phyloP scores from a whole-genome alignment of 2,888 invertebrate genomes.

The Villa cingulata region DNA sequence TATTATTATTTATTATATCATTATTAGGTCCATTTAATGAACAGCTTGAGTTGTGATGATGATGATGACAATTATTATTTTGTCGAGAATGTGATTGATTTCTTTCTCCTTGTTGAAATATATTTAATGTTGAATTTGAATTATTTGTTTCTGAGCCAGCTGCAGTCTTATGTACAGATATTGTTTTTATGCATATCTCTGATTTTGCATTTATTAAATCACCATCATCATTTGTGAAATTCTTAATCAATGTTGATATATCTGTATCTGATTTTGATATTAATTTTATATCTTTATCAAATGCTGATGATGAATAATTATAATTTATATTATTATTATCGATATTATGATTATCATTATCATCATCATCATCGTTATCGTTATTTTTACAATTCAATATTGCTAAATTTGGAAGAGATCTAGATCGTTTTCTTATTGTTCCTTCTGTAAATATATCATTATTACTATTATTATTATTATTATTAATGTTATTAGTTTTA shows the following conservation, averaged over 20 bases:
- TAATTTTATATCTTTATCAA: not conserved
- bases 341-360: not conserved
- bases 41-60: not conserved
- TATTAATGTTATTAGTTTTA: too few relatives aligned
- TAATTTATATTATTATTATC: not conserved
- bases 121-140: not conserved
- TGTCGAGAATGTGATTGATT: constrained; percentile 9
- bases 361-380: not conserved
- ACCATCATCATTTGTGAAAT: constrained; percentile 17
- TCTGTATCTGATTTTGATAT: constrained; percentile 30
- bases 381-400: not conserved
- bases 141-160: not conserved
- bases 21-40: not conserved
- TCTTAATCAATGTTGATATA: constrained; percentile 21
- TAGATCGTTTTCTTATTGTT: constrained; percentile 4
- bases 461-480: not conserved
- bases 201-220: constrained; percentile 30
- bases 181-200: constrained; percentile 32
- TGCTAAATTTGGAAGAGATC: constrained; percentile 9
- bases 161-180: constrained; percentile 25
- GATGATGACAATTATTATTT: not conserved
- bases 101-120: not conserved
- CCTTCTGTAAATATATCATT: not conserved
- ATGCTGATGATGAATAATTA: not conserved
- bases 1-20: constrained; percentile 6